Percentiles rank a stretch among this genome's conserved stretches.
phyloP scores from a whole-genome alignment of 2,797 vertebrate species.

The Gallinago stenura region DNA sequence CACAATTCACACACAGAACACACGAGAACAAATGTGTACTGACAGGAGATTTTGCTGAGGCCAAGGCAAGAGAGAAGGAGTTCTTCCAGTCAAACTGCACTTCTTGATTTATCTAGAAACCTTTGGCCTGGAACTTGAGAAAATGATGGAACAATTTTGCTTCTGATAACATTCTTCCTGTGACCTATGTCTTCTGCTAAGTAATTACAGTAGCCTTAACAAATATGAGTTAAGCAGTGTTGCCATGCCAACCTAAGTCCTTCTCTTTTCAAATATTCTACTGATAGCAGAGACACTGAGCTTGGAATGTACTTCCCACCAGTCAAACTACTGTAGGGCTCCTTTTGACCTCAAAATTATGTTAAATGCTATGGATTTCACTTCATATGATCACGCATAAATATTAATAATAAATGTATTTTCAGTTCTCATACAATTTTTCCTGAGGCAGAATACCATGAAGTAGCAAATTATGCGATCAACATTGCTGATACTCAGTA shows the following conservation, averaged over 20 bases:
- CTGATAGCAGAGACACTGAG: neutral
- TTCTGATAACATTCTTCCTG: conserved; percentile 41
- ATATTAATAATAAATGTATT: neutral
- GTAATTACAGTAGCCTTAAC: conserved; percentile 33
- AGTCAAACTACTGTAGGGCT: neutral
- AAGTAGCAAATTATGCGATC: neutral
- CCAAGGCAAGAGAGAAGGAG: neutral
- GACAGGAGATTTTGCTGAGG: neutral
- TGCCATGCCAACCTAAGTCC: conserved; percentile 40
- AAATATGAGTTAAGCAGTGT: conserved; percentile 54
- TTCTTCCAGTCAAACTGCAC: neutral
- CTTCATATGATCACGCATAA: neutral
- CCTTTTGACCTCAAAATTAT: neutral
- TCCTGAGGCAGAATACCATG: neutral
- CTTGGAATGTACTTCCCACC: neutral
- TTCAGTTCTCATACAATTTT: neutral
- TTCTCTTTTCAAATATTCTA: conserved; percentile 6
- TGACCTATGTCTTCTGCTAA: conserved; percentile 21
- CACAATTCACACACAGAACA: neutral
- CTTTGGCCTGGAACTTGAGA: conserved; percentile 16
- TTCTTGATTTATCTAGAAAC: conserved; percentile 39
- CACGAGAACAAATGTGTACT: fast-evolving
- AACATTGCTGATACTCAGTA: neutral
- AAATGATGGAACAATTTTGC: conserved; percentile 15
- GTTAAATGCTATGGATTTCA: neutral